phyloP scores from a whole-genome alignment of 2,888 invertebrate genomes.

The Catocala fraxini region DNA sequence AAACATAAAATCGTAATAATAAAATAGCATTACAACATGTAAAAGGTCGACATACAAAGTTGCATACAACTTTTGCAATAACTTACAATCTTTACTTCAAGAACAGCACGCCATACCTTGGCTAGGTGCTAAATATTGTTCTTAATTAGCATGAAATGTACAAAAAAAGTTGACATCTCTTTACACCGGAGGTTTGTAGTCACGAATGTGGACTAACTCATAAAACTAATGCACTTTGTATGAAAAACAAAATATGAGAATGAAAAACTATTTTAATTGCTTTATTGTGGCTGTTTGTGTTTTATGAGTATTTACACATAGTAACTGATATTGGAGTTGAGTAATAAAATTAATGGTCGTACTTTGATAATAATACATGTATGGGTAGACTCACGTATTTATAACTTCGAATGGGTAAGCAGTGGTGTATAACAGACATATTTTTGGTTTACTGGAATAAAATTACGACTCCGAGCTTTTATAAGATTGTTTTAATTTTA shows the following conservation, averaged over 20 bases:
- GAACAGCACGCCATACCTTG: slow-evolving; percentile 5
- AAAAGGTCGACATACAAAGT: too few species aligned
- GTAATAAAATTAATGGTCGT: too few species aligned
- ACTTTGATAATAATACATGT: too few species aligned
- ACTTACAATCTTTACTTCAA: slow-evolving; percentile 26
- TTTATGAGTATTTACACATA: slow-evolving; percentile 2
- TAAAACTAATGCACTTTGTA: slow-evolving; percentile 53
- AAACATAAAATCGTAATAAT: neutral
- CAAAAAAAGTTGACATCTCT: slow-evolving; percentile 63
- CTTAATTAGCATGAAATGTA: slow-evolving; percentile 50
- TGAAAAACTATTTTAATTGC: slow-evolving; percentile 18
- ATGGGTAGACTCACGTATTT: too few species aligned
- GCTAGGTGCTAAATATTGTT: slow-evolving; percentile 46
- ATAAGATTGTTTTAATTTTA: too few species aligned
- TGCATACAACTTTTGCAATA: neutral
- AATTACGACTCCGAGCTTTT: too few species aligned
- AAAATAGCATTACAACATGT: neutral
- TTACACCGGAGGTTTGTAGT: slow-evolving; percentile 57
- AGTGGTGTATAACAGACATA: too few species aligned
- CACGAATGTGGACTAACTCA: slow-evolving; percentile 49
- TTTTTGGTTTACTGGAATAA: too few species aligned
- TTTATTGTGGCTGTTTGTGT: slow-evolving; percentile 10
- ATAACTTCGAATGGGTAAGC: too few species aligned
- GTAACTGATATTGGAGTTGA: neutral
- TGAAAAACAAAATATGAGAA: slow-evolving; percentile 31